These are phyloP conservation scores for Perognathus longimembris DNA, from an alignment of 2,113 vertebrate genomes.

Conservation along the genomic window DNA sequence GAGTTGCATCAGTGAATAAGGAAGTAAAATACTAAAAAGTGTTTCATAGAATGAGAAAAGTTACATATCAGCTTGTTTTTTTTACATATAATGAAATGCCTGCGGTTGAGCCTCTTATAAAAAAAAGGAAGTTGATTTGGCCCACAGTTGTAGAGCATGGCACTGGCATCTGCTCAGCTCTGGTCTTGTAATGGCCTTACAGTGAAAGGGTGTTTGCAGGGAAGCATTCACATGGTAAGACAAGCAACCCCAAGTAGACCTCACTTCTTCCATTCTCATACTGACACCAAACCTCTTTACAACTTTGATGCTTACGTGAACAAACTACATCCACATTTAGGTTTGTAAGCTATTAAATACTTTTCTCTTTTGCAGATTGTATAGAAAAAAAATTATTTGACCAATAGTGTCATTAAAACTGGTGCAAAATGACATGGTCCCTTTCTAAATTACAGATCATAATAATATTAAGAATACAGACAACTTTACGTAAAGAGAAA, in stretches of 20 bases:
- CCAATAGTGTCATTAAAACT: not conserved
- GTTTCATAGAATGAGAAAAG: conserved; percentile 4
- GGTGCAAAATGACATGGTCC: not conserved
- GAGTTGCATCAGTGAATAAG: not conserved
- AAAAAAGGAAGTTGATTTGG: not conserved
- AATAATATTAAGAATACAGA: not conserved
- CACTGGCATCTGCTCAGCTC: not conserved
- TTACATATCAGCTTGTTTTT: not conserved
- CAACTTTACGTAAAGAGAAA: not conserved
- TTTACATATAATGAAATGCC: not conserved
- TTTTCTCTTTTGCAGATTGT: conserved; percentile 28
- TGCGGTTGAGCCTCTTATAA: not conserved
- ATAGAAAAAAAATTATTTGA: not conserved
- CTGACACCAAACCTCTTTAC: too few species aligned
- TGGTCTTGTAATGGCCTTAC: not conserved
- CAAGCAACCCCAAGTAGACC: not conserved
- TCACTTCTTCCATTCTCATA: not conserved
- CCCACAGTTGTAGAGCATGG: not conserved
- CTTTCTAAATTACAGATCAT: not conserved
- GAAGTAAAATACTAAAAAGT: not conserved
- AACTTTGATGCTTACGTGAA: not conserved
- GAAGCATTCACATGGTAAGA: not conserved
- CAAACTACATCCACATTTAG: not conserved
- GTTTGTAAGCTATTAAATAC: not conserved
- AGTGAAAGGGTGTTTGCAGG: not conserved